These are phyloP conservation scores for Helicoverpa zea DNA, from an alignment of 1,140 invertebrate genomes.

Conservation along the genomic window DNA sequence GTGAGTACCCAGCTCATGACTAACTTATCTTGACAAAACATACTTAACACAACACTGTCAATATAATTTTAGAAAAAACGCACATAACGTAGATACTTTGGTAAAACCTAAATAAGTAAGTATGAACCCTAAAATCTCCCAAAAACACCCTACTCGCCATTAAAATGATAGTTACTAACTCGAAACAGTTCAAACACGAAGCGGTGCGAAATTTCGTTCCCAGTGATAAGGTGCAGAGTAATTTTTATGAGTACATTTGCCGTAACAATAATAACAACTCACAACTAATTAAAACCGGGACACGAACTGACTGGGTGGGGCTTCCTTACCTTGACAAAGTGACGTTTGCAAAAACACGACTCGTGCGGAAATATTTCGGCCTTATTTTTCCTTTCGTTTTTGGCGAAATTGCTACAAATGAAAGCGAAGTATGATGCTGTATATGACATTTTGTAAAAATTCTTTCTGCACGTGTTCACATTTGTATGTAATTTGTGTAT, in stretches of 20 bases:
- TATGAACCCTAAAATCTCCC: too few species aligned
- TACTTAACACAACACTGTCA: too few species aligned
- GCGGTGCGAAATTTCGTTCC: slow-evolving; percentile 55
- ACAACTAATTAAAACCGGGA: slow-evolving; percentile 84
- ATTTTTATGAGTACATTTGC: slow-evolving; percentile 82
- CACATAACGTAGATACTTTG: too few species aligned
- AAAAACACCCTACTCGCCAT: too few species aligned
- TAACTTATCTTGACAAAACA: too few species aligned
- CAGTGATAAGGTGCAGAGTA: slow-evolving; percentile 78
- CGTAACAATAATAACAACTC: slow-evolving; percentile 84
- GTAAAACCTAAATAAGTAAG: too few species aligned
- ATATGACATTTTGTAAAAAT: too few species aligned
- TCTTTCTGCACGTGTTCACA: too few species aligned
- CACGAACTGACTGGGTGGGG: slow-evolving; percentile 67
- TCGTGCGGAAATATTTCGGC: neutral
- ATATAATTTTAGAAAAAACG: too few species aligned
- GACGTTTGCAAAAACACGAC: slow-evolving; percentile 61
- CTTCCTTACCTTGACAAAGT: slow-evolving; percentile 77
- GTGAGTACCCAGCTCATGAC: too few species aligned
- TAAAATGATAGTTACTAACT: neutral
- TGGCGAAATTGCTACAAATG: neutral
- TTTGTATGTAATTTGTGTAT: too few species aligned
- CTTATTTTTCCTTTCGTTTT: neutral
- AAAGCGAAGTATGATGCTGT: too few species aligned
- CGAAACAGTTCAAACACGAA: slow-evolving; percentile 1